Evolutionary conservation across 1,140 invertebrate genomes (phyloP), one percentile per base, ranked within the genome.

Genomic region (Gonioctena quinquepunctata): DNA sequence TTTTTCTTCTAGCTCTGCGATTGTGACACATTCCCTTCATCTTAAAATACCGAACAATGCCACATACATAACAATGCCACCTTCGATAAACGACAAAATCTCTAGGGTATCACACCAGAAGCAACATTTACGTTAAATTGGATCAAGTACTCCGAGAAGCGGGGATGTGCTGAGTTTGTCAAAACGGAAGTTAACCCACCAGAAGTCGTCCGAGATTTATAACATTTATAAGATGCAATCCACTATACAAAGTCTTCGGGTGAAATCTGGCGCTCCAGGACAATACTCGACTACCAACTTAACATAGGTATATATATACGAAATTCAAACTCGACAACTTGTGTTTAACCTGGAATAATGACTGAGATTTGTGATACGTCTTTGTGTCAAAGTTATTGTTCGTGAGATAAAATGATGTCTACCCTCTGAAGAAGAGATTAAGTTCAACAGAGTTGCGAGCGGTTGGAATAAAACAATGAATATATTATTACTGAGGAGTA

Each of bases 341-440:
- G 25, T 70, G 75, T 73, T 63, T 70, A 75, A 76, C 74, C 74
- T 76, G 74, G 69, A 76, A 76, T 76, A 74, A 73, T 73, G 69
- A 70, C 59, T 27, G 65, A 73, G 70, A 75, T 75, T 73, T 75
- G 71, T 73, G 71, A 72, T 69, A 59, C 56, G 68, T 75, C 71
- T 70, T 67, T 75, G 66, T 70, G 63, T 62, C 23, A 28, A 74
- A 73, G 59, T 74, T 62, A 64, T 62, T 65, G 68, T 66, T 56
- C 2, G 63, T n/a, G 49, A 66, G 63, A 66, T 66, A 66, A 66
- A 66, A 66, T 66, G 23, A 66, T 56, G 63, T 54, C 26, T 62
- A 54, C 63, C 63, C 63, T 28, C 63, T 54, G 23, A 66, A 54
- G 63, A 66, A 54, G 48, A 66, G 63, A 66, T 66, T 66, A 66